Conservation (phyloP, 1,140 invertebrate genomes). For the Drosophila varians region DNA sequence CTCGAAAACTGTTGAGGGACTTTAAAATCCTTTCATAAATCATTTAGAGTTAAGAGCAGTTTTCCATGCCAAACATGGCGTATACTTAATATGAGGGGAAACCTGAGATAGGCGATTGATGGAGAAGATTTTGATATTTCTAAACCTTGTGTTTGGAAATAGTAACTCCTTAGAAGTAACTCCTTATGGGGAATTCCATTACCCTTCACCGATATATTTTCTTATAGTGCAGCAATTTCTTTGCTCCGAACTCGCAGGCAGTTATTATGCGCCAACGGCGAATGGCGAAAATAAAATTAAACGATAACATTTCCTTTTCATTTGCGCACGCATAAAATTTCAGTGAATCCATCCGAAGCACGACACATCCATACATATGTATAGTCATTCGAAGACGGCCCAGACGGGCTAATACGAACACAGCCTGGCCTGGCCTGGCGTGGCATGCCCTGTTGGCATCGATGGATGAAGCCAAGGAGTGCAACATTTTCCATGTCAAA, state of each 20-base stretch:
- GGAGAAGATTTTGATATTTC: neutral
- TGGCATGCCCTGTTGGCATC: neutral
- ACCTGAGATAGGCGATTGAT: neutral
- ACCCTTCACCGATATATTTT: neutral
- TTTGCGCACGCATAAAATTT: conserved; percentile 72
- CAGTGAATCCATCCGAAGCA: conserved; percentile 14
- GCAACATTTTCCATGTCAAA: conserved; percentile 48
- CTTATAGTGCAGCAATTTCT: conserved; percentile 18
- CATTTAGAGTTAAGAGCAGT: neutral
- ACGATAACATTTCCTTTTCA: conserved; percentile 82
- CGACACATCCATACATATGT: neutral
- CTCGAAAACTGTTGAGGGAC: conserved; percentile 2
- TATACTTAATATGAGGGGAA: neutral
- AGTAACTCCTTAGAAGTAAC: no score
- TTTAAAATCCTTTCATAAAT: neutral
- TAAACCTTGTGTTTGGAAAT: no score
- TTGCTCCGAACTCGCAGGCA: conserved; percentile 33
- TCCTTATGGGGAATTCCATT: neutral
- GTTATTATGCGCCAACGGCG: conserved; percentile 68
- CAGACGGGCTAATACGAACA: conserved; percentile 22
- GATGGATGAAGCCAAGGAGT: conserved; percentile 7
- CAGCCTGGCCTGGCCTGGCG: no score
- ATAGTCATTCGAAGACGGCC: conserved; percentile 16
- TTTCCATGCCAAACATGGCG: neutral
- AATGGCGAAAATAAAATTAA: conserved; percentile 82